These are phyloP conservation scores for Ochotona curzoniae DNA, from an alignment of 2,113 vertebrate species.

Conservation along the genomic window DNA sequence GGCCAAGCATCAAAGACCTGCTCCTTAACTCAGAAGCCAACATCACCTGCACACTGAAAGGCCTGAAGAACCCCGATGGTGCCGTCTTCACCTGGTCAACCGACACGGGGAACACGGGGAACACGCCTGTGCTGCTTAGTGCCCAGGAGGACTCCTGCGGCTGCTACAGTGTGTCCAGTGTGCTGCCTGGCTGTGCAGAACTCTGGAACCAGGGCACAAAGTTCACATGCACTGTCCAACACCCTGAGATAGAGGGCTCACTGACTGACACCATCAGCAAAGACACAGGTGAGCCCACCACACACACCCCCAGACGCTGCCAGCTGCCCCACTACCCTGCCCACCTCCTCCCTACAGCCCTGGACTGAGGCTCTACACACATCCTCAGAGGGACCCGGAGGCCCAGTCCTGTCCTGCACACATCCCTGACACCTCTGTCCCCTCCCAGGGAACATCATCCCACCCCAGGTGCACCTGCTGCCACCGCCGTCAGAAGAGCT, in stretches of 20 bases:
- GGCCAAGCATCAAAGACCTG: constrained; percentile 52
- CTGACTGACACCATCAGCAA: neutral
- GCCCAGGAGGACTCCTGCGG: fast-evolving
- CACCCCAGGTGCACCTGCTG: constrained; percentile 72
- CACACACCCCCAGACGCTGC: fast-evolving
- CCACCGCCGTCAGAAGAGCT: constrained; percentile 76
- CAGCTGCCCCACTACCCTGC: fast-evolving
- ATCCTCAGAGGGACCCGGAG: neutral
- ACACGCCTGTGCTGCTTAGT: fast-evolving
- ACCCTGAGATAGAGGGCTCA: fast-evolving
- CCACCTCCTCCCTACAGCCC: neutral
- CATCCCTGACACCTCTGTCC: neutral
- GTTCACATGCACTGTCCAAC: constrained; percentile 46
- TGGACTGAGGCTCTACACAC: too few species aligned
- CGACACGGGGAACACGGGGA: fast-evolving
- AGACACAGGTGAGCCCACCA: neutral
- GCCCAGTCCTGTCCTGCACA: neutral
- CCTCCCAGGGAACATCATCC: neutral
- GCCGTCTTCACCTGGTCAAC: neutral
- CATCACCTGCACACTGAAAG: constrained; percentile 66
- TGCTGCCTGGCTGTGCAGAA: constrained; percentile 33
- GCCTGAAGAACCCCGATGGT: fast-evolving
- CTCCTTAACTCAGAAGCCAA: constrained; percentile 61
- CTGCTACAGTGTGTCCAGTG: constrained; percentile 54
- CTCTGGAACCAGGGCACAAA: neutral